Evolutionary conservation across 2,888 invertebrate species (phyloP).

Genomic region (Allophyes oxyacanthae): DNA sequence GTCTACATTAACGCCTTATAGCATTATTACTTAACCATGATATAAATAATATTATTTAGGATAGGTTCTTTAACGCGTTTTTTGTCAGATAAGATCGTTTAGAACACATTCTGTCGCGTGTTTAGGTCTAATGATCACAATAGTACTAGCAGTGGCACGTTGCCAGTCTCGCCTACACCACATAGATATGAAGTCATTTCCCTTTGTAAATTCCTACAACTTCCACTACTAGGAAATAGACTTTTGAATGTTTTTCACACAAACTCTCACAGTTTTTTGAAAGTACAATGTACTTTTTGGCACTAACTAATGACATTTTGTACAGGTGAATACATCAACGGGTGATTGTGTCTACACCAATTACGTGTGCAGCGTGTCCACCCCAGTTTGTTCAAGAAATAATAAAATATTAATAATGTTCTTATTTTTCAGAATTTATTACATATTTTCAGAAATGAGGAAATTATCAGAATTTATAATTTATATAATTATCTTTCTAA

Average conservation of each 20-base stretch:
- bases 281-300: background rate
- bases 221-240: constrained; percentile 16
- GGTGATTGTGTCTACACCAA: background rate
- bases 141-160: constrained; percentile 41
- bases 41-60: too few relatives aligned
- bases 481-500: too few relatives aligned
- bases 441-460: too few relatives aligned
- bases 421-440: too few relatives aligned
- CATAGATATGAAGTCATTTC: constrained; percentile 37
- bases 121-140: constrained; percentile 41
- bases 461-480: too few relatives aligned
- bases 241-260: constrained; percentile 3
- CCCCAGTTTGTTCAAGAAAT: background rate
- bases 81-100: too few relatives aligned
- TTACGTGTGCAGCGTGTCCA: background rate
- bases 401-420: background rate
- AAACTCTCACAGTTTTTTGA: background rate
- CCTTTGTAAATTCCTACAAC: constrained; percentile 27
- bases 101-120: constrained; percentile 15
- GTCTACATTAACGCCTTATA: too few relatives aligned
- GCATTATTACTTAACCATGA: too few relatives aligned
- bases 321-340: background rate
- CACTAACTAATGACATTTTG: background rate
- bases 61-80: too few relatives aligned
- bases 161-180: constrained; percentile 34